These are phyloP conservation scores for Sebastes aleutianus DNA, from an alignment of 2,797 vertebrate species.

Conservation along the genomic window DNA sequence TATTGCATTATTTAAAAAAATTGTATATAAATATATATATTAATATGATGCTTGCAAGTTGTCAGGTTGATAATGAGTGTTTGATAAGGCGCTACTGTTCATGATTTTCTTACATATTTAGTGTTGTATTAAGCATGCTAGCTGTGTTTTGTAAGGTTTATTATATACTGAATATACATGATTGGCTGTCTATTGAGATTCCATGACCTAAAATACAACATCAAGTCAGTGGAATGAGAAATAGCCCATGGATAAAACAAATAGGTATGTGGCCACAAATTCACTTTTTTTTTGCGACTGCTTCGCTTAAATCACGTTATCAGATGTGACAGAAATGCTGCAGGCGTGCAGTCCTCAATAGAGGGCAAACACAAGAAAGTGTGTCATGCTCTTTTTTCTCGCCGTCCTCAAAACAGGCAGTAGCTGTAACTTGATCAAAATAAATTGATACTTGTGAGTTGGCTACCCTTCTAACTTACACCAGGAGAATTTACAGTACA, in stretches of 20 bases:
- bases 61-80: background rate
- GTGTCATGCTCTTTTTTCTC: constrained; percentile 34
- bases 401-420: constrained; percentile 43
- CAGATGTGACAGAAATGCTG: constrained; percentile 66
- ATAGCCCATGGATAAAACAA: constrained; percentile 40
- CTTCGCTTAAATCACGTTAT: constrained; percentile 56
- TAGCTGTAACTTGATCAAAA: constrained; percentile 67
- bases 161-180: background rate
- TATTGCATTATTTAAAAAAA: background rate
- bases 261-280: constrained; percentile 27
- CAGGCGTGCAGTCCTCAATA: constrained; percentile 48
- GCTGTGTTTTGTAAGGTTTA: background rate
- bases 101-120: background rate
- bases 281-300: constrained; percentile 41
- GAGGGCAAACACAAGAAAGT: constrained; percentile 50
- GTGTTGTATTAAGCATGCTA: background rate
- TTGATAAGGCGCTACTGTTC: background rate
- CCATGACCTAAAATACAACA: background rate
- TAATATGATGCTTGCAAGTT: background rate
- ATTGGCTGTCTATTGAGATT: background rate
- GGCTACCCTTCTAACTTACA: constrained; percentile 39
- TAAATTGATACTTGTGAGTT: constrained; percentile 60
- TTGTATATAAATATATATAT: background rate
- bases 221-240: constrained; percentile 28
- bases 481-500: constrained; percentile 27